Percentiles rank a stretch among this genome's conserved stretches.
Conservation (phyloP, 2,888 invertebrate species). For the Acrocyrtus sp. region DNA sequence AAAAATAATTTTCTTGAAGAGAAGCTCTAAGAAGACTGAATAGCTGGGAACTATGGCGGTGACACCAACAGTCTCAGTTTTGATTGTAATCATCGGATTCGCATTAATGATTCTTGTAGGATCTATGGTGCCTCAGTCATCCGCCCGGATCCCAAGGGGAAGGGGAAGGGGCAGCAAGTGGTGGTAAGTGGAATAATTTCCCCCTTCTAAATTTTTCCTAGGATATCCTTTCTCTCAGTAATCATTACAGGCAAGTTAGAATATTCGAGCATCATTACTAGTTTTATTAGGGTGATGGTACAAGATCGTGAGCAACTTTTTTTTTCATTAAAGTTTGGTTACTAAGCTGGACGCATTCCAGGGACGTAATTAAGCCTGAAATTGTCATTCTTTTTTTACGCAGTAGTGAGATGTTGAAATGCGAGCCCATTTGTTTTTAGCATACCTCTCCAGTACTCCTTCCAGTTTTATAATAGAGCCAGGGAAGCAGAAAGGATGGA, state of each 20-base stretch:
- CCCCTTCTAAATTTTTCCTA: background rate
- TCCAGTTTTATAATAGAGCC: too few species aligned
- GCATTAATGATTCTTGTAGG: conserved; percentile 61
- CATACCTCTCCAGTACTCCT: too few species aligned
- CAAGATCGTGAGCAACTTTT: background rate
- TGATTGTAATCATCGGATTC: conserved; percentile 60
- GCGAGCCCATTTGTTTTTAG: too few species aligned
- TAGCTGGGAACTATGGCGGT: conserved; percentile 44
- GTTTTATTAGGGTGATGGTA: too few species aligned
- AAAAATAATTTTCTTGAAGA: background rate
- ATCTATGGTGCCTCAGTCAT: conserved; percentile 63
- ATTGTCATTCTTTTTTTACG: conserved; percentile 23
- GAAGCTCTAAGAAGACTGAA: conserved; percentile 1
- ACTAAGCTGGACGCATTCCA: conserved; percentile 11
- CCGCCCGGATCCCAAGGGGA: conserved; percentile 67
- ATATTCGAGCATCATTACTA: too few species aligned
- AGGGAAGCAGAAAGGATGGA: too few species aligned
- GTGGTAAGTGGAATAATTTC: conserved; percentile 78
- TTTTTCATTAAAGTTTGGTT: too few species aligned
- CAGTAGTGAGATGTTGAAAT: conserved; percentile 52
- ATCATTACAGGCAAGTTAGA: too few species aligned
- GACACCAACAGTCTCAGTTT: conserved; percentile 61
- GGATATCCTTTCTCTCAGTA: too few species aligned
- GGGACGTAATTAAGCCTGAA: conserved; percentile 6
- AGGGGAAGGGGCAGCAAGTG: conserved; percentile 90